Evolutionary conservation across 2,113 vertebrate species (phyloP), one percentile per base, ranked within the genome.

Genomic region (Phalacrocorax carbo): DNA sequence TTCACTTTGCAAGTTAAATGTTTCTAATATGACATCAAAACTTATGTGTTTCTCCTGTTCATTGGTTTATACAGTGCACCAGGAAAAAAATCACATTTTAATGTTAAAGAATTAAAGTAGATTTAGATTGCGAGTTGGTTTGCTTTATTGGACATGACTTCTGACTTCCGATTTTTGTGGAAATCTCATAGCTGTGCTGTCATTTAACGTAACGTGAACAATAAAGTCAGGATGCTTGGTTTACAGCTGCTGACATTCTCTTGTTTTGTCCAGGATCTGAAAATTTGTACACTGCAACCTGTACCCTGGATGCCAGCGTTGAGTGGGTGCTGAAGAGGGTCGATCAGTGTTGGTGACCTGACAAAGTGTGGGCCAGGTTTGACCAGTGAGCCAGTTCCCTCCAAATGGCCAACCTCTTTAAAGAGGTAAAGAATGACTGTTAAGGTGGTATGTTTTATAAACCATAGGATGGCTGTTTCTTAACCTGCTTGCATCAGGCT

Each of bases 161-260:
- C 23, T n/a, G n/a, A 60, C 46, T 60, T 61, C 8, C 26, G 11
- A 3, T 51, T 84, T 68, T 26, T 52, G 76, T 65, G 57, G 23
- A 65, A 79, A 46, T n/a, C 29, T 22, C 8, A 3, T n/a, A 65
- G 26, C 54, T 34, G 32, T 51, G 32, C 48, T 80, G 75, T 80
- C 40, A 29, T 29, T 62, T 75, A 44, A 18, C 0, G 1, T 80
- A 21, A 42, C 0, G 0, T 52, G 62, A 40, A 7, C 2, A 8
- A 13, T 26, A 15, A 58, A 55, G 49, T 64, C 2, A 2, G 42
- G 36, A 22, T 69, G 27, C 55, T 40, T 0, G 0, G 8, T 76
- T 51, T 69, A 30, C 55, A 86, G 55, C 49, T 58, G 29, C 49
- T 1, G 2, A 19, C 4, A 1, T 51, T 69, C 49, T 73, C 20